Evolutionary conservation across 2,888 invertebrate genomes (phyloP), one percentile per base, ranked within the genome.

Genomic region (Drosophila putrida): DNA sequence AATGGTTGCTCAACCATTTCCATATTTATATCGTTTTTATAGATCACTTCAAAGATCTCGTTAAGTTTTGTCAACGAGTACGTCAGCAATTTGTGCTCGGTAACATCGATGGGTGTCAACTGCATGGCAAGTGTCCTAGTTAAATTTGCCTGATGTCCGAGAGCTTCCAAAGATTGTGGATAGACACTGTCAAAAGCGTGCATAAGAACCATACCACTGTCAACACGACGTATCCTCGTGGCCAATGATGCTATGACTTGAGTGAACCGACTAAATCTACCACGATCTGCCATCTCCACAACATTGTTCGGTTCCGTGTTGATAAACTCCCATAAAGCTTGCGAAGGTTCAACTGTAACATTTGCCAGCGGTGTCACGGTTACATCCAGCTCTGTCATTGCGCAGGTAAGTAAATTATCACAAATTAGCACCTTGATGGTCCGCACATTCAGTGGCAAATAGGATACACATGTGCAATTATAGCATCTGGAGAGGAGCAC

Each of bases 401-500:
- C 8, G 39, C 83, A 83, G 1, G 46, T 39, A 0, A 25, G 4
- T 0, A 43, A 2, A 4, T 5, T 36, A 11, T 80, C 70, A 33
- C 83, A 83, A 15, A 65, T 33, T 2, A 81, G 38, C 4, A 78
- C 65, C 6, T 33, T 36, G 0, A 83, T 25, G 0, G 0, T 0
- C 0, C 4, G 8, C 0, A 64, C 2, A 39, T 61, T 0, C 0
- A 9, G 2, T 0, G 85, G 88, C 20, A 84, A 39, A 31, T 36
- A 13, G 0, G 59, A 0, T 0, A 5, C 0, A 5, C 89, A 84
- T 0, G 10, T 5, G 31, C 82, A 82, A 0, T 39, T 9, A 0
- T 6, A 0, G 41, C 88, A 89, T 6, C 1, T 39, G 0, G 27
- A 47, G 0, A 89, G 25, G 1, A 89, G 27, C 4, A 88, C 63